phyloP scores from a whole-genome alignment of 2,113 vertebrate genomes.

The Dasyprocta punctata region DNA sequence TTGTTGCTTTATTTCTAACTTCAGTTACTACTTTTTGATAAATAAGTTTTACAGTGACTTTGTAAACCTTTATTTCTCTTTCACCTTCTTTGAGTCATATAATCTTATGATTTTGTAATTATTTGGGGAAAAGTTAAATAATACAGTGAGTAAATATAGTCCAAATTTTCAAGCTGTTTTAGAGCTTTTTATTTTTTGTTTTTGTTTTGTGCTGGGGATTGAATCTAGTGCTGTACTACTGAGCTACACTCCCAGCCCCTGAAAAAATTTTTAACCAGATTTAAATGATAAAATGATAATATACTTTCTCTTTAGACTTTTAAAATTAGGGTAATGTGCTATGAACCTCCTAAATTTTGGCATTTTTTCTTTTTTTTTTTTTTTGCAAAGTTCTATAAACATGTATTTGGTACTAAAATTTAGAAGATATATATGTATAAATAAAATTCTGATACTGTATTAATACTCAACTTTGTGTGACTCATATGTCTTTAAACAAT shows the following conservation, averaged over 20 bases:
- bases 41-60: background rate
- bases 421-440: background rate
- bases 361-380: background rate
- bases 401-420: conserved; percentile 1
- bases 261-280: background rate
- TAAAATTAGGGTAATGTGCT: background rate
- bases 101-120: conserved; percentile 40
- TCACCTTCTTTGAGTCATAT: background rate
- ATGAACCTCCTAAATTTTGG: background rate
- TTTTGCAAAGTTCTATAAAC: background rate
- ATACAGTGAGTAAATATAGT: background rate
- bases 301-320: background rate
- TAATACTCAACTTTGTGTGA: background rate
- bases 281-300: background rate
- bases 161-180: background rate
- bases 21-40: background rate
- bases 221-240: background rate
- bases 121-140: conserved; percentile 35
- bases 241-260: background rate
- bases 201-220: background rate
- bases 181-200: background rate
- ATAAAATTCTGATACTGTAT: background rate
- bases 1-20: background rate
- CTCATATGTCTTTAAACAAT: background rate
- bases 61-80: background rate